Conservation (phyloP, 2,888 invertebrate genomes). For the Erebia aethiops region DNA sequence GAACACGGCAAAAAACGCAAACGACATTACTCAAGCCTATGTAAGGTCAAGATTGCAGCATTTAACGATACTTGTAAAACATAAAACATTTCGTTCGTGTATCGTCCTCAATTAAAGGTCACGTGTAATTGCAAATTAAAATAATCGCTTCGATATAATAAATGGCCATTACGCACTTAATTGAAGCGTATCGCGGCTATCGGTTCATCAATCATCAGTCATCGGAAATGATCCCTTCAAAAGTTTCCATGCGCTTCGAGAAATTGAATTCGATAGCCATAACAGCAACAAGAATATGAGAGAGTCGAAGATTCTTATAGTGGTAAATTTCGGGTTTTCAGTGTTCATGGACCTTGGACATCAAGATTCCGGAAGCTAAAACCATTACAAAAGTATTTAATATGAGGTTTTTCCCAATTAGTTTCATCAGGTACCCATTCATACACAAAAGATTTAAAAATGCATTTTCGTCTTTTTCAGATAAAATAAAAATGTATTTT, state of each 20-base stretch:
- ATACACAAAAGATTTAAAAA: no score
- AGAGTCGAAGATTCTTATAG: not conserved
- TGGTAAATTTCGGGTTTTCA: no score
- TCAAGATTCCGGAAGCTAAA: no score
- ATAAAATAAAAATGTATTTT: no score
- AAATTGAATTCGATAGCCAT: constrained; percentile 18
- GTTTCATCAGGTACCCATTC: no score
- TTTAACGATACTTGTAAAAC: constrained; percentile 34
- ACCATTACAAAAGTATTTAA: no score
- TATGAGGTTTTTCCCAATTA: no score
- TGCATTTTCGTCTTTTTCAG: no score
- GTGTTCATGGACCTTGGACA: no score
- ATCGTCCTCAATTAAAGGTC: constrained; percentile 55
- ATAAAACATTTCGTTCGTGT: constrained; percentile 29
- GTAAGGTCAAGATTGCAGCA: constrained; percentile 32
- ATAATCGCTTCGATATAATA: constrained; percentile 44
- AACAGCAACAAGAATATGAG: no score
- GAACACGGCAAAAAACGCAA: constrained; percentile 6
- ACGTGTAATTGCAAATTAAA: constrained; percentile 55
- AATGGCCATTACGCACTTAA: constrained; percentile 35
- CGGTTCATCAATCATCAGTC: constrained; percentile 26
- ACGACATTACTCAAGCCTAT: constrained; percentile 14
- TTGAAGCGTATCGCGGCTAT: constrained; percentile 32
- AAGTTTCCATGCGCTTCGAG: constrained; percentile 9
- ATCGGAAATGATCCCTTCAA: constrained; percentile 21